A percentile compares a stretch with the other conserved stretches of the same genome.
phyloP scores from a whole-genome alignment of 1,140 invertebrate species.

The Protaetia brevitarsis region DNA sequence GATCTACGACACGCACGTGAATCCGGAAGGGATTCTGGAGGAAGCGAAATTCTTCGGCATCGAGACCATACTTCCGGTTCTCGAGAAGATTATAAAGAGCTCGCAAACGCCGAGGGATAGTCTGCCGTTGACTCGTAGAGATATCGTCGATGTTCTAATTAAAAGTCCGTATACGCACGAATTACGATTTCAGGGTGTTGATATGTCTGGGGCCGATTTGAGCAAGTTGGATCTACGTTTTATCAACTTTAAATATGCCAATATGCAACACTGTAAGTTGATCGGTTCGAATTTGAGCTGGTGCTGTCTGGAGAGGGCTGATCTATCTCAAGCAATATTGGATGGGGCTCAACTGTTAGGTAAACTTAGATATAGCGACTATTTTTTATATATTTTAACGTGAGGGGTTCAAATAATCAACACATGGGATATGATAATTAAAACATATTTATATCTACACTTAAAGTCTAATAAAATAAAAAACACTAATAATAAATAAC shows the following conservation, averaged over 20 bases:
- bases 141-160: constrained; percentile 85
- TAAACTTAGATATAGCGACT: constrained; percentile 23
- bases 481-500: too few relatives aligned
- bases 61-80: constrained; percentile 65
- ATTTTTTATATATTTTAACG: too few relatives aligned
- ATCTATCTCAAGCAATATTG: constrained; percentile 81
- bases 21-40: constrained; percentile 89
- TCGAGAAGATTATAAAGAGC: constrained; percentile 56
- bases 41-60: constrained; percentile 97
- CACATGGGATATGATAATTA: too few relatives aligned
- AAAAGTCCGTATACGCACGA: constrained; percentile 74
- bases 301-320: constrained; percentile 89
- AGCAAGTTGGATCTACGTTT: constrained; percentile 86
- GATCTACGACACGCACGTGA: constrained; percentile 85
- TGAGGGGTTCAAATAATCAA: too few relatives aligned
- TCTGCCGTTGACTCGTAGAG: constrained; percentile 71
- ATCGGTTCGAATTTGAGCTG: constrained; percentile 84
- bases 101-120: constrained; percentile 41
- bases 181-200: constrained; percentile 90
- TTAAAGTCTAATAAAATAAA: too few relatives aligned
- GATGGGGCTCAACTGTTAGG: constrained; percentile 81
- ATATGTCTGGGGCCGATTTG: constrained; percentile 84
- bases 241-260: constrained; percentile 98
- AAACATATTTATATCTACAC: too few relatives aligned
- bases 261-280: constrained; percentile 80